Percentiles rank a stretch among this genome's conserved stretches.
phyloP scores from a whole-genome alignment of 2,113 vertebrate species.

The Malurus melanocephalus region DNA sequence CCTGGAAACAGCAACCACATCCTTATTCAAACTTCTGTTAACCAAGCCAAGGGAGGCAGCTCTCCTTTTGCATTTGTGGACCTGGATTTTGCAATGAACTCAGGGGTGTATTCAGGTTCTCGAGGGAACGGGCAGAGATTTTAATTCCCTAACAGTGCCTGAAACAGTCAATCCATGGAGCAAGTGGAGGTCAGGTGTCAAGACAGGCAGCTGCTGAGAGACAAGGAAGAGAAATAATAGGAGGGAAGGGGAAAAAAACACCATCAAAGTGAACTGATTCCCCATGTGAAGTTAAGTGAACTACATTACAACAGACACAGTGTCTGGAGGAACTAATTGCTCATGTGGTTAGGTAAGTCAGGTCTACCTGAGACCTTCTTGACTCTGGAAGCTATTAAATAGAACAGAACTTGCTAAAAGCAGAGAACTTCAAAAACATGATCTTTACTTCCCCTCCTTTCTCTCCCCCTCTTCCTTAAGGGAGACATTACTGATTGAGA shows the following conservation, averaged over 20 bases:
- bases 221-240: slow-evolving; percentile 56
- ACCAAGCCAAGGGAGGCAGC: background rate
- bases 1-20: background rate
- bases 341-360: slow-evolving; percentile 58
- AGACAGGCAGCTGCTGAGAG: slow-evolving; percentile 47
- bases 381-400: slow-evolving; percentile 70
- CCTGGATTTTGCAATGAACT: background rate
- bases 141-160: slow-evolving; percentile 37
- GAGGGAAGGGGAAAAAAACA: background rate
- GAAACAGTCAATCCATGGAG: slow-evolving; percentile 33
- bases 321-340: slow-evolving; percentile 68
- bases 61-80: background rate
- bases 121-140: background rate
- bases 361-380: slow-evolving; percentile 69
- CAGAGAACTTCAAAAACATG: slow-evolving; percentile 58
- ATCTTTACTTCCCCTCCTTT: slow-evolving; percentile 21
- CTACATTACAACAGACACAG: slow-evolving; percentile 52
- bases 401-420: slow-evolving; percentile 64
- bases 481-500: slow-evolving; percentile 8
- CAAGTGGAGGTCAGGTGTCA: slow-evolving; percentile 48
- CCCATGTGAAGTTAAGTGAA: slow-evolving; percentile 66
- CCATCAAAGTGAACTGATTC: slow-evolving; percentile 59
- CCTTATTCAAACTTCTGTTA: background rate
- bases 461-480: background rate
- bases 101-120: background rate